A percentile compares a stretch with the other conserved stretches of the same genome.
Conservation (phyloP, 92 coral and sea anemone species). For the Heteractis magnifica region DNA sequence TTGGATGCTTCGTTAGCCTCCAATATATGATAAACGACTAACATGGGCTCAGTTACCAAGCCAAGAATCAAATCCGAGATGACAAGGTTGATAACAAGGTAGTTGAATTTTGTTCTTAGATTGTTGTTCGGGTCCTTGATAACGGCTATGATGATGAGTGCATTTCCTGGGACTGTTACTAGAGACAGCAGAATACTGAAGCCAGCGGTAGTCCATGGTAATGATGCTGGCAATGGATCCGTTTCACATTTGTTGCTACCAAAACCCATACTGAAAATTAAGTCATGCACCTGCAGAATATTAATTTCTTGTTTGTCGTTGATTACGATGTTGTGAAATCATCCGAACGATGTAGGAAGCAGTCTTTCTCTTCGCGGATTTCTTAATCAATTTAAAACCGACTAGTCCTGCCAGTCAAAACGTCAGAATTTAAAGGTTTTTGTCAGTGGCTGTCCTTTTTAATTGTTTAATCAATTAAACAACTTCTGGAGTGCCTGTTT, state of each 20-base stretch:
- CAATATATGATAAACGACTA: constrained; percentile 49
- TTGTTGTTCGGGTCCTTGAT: constrained; percentile 60
- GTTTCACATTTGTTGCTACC: constrained; percentile 13
- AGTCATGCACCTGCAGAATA: not conserved
- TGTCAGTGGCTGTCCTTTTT: too few relatives aligned
- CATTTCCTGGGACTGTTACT: constrained; percentile 66
- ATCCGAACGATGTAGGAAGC: too few relatives aligned
- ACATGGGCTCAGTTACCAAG: constrained; percentile 57
- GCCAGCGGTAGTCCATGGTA: constrained; percentile 52
- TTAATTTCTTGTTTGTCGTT: too few relatives aligned
- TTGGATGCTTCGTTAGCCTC: constrained; percentile 43
- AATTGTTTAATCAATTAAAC: too few relatives aligned
- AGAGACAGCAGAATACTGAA: constrained; percentile 37
- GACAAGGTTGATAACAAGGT: constrained; percentile 59
- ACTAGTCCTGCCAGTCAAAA: too few relatives aligned
- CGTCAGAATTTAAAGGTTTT: too few relatives aligned
- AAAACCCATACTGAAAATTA: not conserved
- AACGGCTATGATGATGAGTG: constrained; percentile 54
- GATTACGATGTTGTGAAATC: too few relatives aligned
- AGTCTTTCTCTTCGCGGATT: too few relatives aligned
- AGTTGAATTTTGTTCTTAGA: constrained; percentile 67
- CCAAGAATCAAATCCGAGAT: constrained; percentile 64
- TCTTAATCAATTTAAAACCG: too few relatives aligned
- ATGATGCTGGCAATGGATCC: constrained; percentile 32
- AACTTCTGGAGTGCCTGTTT: too few relatives aligned